Base-by-base conservation (phyloP, 2,888 invertebrate species). In the Thyatira batis region DNA sequence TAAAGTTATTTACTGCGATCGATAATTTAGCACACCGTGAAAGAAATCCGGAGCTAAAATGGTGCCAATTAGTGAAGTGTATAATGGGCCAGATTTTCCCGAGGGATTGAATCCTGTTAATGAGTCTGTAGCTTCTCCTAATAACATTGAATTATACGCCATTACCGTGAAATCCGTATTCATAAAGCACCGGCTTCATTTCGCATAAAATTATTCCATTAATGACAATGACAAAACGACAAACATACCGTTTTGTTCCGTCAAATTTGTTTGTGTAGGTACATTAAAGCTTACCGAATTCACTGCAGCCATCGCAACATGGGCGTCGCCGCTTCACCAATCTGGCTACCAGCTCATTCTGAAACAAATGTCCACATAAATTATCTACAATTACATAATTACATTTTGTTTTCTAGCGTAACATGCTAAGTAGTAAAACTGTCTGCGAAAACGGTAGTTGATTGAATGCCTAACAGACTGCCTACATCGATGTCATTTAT, bases 301-400 rank as follows among this genome's bases (percentile, higher is more conserved):
- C 79, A 94, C 93, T 80, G 94, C 94, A 78, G 94, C 93, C 94
- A 94, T 94, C 89, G 90, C 92, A 82, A 85, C 89, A 69, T 87
- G 77, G 76, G 82, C 82, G 73, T 83, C 79, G 73, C 73, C 70
- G 68, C 65, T 50, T 61, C 61, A 64, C 65, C 63, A 51, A 50
- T 55, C 61, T 56, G 54, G 60, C 71, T 79, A 85, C 80, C 82
- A 78, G 66, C 66, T 71, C 88, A 89, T 89, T 78, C 91, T 91
- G 90, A 58, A 92, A 92, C 84, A 88, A 89, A 67, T 51, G 58
- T 71, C 63, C 45, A 54, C 48, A 53, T 58, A 59, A 63, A 61
- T 60, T 57, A 60, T 52, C 61, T 59, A n/a, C n/a, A 62, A 64
- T 64, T 61, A n/a, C n/a, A n/a, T n/a, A 58, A 61, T 55, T 57